Evolutionary conservation across 2,888 invertebrate genomes (phyloP).

Genomic region (Ophraella communa): DNA sequence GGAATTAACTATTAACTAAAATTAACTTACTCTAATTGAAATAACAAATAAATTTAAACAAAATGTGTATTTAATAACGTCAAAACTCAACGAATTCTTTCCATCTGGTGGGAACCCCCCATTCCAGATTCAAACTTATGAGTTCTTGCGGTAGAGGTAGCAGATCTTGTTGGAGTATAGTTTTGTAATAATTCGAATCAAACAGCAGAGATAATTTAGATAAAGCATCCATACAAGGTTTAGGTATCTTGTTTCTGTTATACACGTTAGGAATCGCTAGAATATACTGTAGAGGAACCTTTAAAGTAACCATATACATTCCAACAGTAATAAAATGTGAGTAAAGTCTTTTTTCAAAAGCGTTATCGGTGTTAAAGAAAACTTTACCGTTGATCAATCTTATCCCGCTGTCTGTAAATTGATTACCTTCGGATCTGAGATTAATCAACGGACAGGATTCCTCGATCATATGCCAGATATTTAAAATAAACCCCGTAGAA

Average conservation of each 20-base stretch:
- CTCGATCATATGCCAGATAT: constrained; percentile 42
- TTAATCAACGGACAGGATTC: constrained; percentile 7
- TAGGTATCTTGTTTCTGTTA: constrained; percentile 49
- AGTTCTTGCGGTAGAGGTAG: constrained; percentile 53
- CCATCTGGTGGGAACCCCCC: constrained; percentile 50
- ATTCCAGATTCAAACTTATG: constrained; percentile 54
- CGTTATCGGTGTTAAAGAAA: constrained; percentile 51
- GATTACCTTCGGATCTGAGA: background rate
- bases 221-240: constrained; percentile 49
- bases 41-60: too few relatives aligned
- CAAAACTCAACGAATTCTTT: constrained; percentile 18
- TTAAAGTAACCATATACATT: constrained; percentile 45
- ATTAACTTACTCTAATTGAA: too few relatives aligned
- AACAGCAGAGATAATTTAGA: constrained; percentile 50
- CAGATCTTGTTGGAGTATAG: constrained; percentile 48
- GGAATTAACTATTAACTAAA: too few relatives aligned
- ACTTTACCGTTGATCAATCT: constrained; percentile 35
- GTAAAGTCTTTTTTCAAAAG: constrained; percentile 51
- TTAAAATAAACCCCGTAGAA: constrained; percentile 44
- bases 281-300: constrained; percentile 47
- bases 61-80: too few relatives aligned
- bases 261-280: constrained; percentile 46
- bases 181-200: constrained; percentile 42
- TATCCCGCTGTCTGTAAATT: background rate
- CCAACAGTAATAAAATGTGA: constrained; percentile 45